phyloP scores from a whole-genome alignment of 2,113 vertebrate species.

The Clupea harengus region DNA sequence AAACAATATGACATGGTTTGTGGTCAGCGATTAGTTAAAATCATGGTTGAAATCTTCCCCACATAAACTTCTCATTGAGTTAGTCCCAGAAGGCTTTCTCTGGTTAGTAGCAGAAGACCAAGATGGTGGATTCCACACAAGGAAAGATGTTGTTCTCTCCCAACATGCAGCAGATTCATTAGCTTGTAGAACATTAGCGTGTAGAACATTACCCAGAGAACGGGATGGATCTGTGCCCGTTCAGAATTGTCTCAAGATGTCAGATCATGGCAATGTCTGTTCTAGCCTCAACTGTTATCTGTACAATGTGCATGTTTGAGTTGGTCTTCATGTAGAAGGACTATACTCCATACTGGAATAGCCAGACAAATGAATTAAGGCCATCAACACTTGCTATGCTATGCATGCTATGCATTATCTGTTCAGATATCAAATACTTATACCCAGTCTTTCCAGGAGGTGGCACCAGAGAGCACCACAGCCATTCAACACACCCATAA shows the following conservation, averaged over 20 bases:
- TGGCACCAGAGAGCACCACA: constrained; percentile 40
- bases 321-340: neutral
- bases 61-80: neutral
- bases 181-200: neutral
- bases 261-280: neutral
- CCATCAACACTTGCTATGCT: neutral
- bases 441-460: constrained; percentile 50
- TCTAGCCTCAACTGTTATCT: neutral
- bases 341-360: neutral
- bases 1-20: neutral
- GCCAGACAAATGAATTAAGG: neutral
- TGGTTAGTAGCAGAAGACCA: neutral
- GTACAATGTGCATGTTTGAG: neutral
- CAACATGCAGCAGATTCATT: neutral
- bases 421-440: neutral
- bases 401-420: neutral
- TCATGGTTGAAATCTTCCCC: neutral
- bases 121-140: neutral
- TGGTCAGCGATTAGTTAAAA: neutral
- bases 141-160: neutral
- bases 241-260: neutral
- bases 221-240: neutral
- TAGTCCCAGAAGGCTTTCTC: neutral
- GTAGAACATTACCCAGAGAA: neutral
- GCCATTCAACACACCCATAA: neutral